Conservation (phyloP, 2,113 vertebrate genomes). For the Leuciscus idus region DNA sequence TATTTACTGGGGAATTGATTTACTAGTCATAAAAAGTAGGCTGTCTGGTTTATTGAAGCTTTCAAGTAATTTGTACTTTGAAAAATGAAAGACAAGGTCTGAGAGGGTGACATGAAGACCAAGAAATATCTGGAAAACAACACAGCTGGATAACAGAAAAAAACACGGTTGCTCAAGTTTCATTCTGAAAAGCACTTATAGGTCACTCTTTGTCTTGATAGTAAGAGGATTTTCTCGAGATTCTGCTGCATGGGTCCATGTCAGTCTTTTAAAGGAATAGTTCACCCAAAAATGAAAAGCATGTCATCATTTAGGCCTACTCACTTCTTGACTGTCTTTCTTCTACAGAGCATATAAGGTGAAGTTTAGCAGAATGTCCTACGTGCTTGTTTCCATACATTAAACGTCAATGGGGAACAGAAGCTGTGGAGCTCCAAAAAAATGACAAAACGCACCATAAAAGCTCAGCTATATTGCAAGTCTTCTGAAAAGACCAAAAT, state of each 20-base stretch:
- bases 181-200: slow-evolving; percentile 10
- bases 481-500: background rate
- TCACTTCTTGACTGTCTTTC: background rate
- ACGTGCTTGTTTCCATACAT: background rate
- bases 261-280: background rate
- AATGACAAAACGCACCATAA: background rate
- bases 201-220: slow-evolving; percentile 21
- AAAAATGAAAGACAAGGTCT: slow-evolving; percentile 13
- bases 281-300: background rate
- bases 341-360: background rate
- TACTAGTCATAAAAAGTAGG: background rate
- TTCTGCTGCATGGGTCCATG: background rate
- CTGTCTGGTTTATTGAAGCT: background rate
- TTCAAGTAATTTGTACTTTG: background rate
- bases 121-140: slow-evolving; percentile 8
- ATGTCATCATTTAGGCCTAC: background rate
- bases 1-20: slow-evolving; percentile 15
- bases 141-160: slow-evolving; percentile 1
- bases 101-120: slow-evolving; percentile 4
- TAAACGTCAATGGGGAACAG: background rate
- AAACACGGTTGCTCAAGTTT: background rate
- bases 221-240: background rate
- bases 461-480: background rate
- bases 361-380: background rate
- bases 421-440: background rate